These are phyloP conservation scores for Cassiopea andromeda DNA, from an alignment of 30 jellyfish, hydroid and myxozoan genomes.

Conservation along the genomic window DNA sequence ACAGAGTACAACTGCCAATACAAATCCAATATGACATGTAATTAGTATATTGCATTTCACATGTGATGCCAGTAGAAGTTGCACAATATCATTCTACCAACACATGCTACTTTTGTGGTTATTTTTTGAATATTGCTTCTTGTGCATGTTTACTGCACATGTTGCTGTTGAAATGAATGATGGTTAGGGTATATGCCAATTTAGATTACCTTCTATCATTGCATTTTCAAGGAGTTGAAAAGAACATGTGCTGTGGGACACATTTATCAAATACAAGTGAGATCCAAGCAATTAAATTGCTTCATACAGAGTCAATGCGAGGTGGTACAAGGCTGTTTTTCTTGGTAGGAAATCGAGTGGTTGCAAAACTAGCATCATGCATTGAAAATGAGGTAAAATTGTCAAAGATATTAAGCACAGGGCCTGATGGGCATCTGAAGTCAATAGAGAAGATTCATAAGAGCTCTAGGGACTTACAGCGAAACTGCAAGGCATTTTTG, in stretches of 20 bases:
- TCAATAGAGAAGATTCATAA: slow-evolving; percentile 76
- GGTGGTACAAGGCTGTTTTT: slow-evolving; percentile 94
- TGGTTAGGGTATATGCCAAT: not conserved
- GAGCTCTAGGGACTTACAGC: slow-evolving; percentile 44
- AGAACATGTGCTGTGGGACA: slow-evolving; percentile 99
- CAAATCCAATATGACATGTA: no score
- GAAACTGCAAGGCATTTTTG: slow-evolving; percentile 60
- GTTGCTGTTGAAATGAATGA: no score
- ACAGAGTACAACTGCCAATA: no score
- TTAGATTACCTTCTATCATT: not conserved
- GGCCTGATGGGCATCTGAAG: slow-evolving; percentile 87
- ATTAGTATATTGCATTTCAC: no score
- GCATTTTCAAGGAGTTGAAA: slow-evolving; percentile 78
- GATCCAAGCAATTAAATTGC: slow-evolving; percentile 85
- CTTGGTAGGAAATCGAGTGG: slow-evolving; percentile 87
- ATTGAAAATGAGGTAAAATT: slow-evolving; percentile 82
- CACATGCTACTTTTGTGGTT: no score
- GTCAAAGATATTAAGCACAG: slow-evolving; percentile 80
- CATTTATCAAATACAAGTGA: slow-evolving; percentile 87
- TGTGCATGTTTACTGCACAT: no score
- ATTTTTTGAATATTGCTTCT: no score
- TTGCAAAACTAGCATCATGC: slow-evolving; percentile 60
- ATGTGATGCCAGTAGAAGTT: no score
- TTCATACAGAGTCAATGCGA: slow-evolving; percentile 94
- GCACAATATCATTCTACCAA: no score